Percentiles rank a stretch among this genome's conserved stretches.
These are phyloP conservation scores for Drosophila yakuba DNA, from an alignment of 1,140 invertebrate genomes.

Conservation along the genomic window DNA sequence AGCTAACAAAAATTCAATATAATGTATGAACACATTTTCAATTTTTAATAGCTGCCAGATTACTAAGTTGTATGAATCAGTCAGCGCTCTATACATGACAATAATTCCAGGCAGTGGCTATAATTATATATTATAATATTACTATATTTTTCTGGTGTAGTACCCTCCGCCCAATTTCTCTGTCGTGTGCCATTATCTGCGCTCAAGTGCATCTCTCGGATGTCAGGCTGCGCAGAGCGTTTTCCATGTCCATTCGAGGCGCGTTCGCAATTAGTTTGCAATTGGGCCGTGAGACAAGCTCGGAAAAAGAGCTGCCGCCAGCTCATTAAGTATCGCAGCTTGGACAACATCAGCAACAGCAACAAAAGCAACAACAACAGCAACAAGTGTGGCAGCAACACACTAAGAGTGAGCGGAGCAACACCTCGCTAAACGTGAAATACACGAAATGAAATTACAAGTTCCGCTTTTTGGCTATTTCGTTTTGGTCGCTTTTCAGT, in stretches of 20 bases:
- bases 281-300: slow-evolving; percentile 74
- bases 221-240: slow-evolving; percentile 41
- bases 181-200: slow-evolving; percentile 72
- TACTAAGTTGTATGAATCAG: no score
- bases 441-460: slow-evolving; percentile 79
- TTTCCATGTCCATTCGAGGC: slow-evolving; percentile 46
- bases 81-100: no score
- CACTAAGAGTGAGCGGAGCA: slow-evolving; percentile 33
- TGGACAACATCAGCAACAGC: slow-evolving; percentile 4
- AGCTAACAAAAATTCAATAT: no score
- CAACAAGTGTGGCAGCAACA: slow-evolving; percentile 19
- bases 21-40: no score
- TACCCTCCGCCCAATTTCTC: not conserved
- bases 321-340: slow-evolving; percentile 66
- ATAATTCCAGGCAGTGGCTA: no score
- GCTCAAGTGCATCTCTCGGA: slow-evolving; percentile 62
- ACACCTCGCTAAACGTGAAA: slow-evolving; percentile 74
- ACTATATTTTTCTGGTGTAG: slow-evolving; percentile 3
- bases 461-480: slow-evolving; percentile 72
- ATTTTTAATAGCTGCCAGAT: no score
- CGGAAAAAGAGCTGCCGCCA: slow-evolving; percentile 48
- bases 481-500: slow-evolving; percentile 46
- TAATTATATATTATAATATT: no score
- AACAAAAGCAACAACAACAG: not conserved
- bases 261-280: slow-evolving; percentile 78